Evolutionary conservation across 2,888 invertebrate species (phyloP), one percentile per base, ranked within the genome.

Genomic region (Pardosa pseudoannulata): DNA sequence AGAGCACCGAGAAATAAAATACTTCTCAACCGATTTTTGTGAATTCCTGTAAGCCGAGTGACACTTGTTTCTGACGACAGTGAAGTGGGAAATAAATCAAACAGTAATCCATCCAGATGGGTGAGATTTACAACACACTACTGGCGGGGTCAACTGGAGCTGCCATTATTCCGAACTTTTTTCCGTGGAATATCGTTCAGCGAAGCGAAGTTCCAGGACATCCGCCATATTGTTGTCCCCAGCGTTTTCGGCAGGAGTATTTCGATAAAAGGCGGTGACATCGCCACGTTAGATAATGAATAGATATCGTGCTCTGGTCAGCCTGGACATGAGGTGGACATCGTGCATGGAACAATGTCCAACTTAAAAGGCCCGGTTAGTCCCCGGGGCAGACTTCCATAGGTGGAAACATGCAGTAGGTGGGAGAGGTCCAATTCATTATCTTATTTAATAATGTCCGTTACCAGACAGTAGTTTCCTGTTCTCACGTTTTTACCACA

Each of bases 211-310:
- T 86, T 86, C 86, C 86, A 70, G 86, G 86, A 86, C 64, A 70
- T 86, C 86, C 86, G 86, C 62, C 86, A 79, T 74, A 86, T 86
- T 86, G 79, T 86, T 31, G 79, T 23, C 5, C 27, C 62, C 62
- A 28, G 50, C 32, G 36, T 68, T 70, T 76, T 72, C 71, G 56
- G 32, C 76, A 7, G 31, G 72, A 70, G 56, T 50, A 82, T 82
- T 75, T 64, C 27, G 31, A 31, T 56, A 56, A 76, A 71, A 83
- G 78, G 65, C 78, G 78, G 83, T 78, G 73, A 83, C 83, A 83
- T 78, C 83, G 70, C 78, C n/a, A 41, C 76, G 83, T 83, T 83
- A 78, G 70, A 62, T 72, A 83, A 73, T 83, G 83, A 83, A 83
- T 83, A 67, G 67, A n/a, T n/a, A 70, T 68, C 75, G 82, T 75